Conservation (phyloP, 2,888 invertebrate genomes). For the Rhogogaster chlorosoma region DNA sequence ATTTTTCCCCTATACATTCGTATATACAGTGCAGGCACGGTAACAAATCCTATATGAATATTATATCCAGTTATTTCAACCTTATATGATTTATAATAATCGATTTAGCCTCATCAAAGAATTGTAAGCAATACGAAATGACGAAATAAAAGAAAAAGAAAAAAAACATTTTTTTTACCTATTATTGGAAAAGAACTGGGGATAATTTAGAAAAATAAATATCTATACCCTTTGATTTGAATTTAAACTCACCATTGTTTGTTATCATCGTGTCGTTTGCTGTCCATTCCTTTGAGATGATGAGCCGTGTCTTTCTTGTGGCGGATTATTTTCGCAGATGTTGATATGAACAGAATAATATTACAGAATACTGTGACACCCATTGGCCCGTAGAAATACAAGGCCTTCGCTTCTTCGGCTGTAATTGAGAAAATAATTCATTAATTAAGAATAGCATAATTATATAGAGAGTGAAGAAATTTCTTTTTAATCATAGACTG, state of each 20-base stretch:
- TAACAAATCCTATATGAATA: too few relatives aligned
- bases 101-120: background rate
- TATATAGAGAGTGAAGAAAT: too few relatives aligned
- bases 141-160: too few relatives aligned
- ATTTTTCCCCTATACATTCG: background rate
- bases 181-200: background rate
- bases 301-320: conserved; percentile 84
- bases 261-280: conserved; percentile 82
- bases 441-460: background rate
- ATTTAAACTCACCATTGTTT: conserved; percentile 79
- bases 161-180: too few relatives aligned
- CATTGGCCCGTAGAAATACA: conserved; percentile 87
- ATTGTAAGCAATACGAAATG: too few relatives aligned
- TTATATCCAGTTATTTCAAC: background rate
- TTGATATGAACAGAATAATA: conserved; percentile 84
- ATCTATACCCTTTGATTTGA: background rate
- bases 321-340: conserved; percentile 84
- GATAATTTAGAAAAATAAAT: background rate
- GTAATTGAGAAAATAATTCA: conserved; percentile 62
- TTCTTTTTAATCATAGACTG: background rate
- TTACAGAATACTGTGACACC: conserved; percentile 84
- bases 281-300: conserved; percentile 84
- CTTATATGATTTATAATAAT: background rate
- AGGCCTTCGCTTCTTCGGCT: conserved; percentile 81
- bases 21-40: background rate